Evolutionary conservation across 1,140 invertebrate genomes (phyloP).

Genomic region (Ceratina australensis): DNA sequence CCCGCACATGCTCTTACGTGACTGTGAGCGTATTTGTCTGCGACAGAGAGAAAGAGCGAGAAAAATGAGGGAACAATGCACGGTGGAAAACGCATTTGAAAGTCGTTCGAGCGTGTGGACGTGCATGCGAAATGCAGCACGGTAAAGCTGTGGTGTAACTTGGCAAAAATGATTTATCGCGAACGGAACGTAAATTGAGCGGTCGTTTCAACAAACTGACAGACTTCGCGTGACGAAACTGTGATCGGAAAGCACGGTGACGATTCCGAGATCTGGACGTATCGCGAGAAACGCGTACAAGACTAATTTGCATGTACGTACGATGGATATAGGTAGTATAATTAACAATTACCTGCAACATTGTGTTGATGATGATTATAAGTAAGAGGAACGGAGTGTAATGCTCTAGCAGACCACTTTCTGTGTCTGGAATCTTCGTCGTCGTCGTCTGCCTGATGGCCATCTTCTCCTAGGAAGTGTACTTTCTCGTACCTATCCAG

Average conservation of each 20-base stretch:
- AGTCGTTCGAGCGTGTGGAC: conserved; percentile 40
- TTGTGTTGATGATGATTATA: conserved; percentile 93
- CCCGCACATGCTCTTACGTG: background rate
- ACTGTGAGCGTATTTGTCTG: too few relatives aligned
- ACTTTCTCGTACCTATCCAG: conserved; percentile 92
- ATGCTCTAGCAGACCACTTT: conserved; percentile 83
- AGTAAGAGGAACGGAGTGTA: conserved; percentile 87
- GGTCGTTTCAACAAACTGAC: conserved; percentile 5
- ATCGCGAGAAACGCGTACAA: too few relatives aligned
- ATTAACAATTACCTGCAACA: conserved; percentile 82
- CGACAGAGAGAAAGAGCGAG: conserved; percentile 8
- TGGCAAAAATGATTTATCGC: conserved; percentile 49
- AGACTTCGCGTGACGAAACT: conserved; percentile 1
- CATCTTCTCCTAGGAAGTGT: conserved; percentile 90
- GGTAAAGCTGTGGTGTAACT: conserved; percentile 27
- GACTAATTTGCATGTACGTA: too few relatives aligned
- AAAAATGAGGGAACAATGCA: conserved; percentile 46
- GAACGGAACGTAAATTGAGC: conserved; percentile 22
- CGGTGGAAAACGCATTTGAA: conserved; percentile 56
- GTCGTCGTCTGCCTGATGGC: conserved; percentile 87
- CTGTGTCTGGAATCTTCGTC: conserved; percentile 87
- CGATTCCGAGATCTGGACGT: background rate
- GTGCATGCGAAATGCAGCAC: conserved; percentile 44
- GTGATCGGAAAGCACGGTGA: conserved; percentile 6
- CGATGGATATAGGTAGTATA: too few relatives aligned